Evolutionary conservation across 2,113 vertebrate species (phyloP).

Genomic region (Hystrix brachyura): DNA sequence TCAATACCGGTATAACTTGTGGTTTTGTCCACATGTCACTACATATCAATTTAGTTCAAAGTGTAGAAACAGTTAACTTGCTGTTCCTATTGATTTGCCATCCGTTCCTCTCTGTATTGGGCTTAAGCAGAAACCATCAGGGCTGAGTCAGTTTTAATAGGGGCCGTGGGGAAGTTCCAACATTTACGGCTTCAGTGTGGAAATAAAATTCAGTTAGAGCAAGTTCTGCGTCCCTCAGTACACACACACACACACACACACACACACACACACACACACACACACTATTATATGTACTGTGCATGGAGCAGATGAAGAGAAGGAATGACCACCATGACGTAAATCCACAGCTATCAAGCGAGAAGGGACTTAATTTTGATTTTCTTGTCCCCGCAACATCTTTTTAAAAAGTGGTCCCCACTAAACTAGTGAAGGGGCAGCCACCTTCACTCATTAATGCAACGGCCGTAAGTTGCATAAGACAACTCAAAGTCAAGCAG

Average conservation of each 20-base stretch:
- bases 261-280: background rate
- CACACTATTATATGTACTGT: background rate
- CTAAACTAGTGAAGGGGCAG: background rate
- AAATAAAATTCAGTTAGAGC: background rate
- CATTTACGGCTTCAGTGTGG: background rate
- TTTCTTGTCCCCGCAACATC: background rate
- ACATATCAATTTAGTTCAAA: background rate
- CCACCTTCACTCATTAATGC: background rate
- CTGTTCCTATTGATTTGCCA: background rate
- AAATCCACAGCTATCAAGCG: background rate
- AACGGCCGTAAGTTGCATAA: background rate
- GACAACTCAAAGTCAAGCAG: too few relatives aligned
- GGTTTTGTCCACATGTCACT: background rate
- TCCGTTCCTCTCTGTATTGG: background rate
- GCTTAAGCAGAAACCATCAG: background rate
- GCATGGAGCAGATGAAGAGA: background rate
- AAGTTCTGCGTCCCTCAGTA: background rate
- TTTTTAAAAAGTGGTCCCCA: background rate
- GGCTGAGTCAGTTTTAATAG: background rate
- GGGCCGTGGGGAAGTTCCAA: background rate
- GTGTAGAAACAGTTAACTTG: background rate
- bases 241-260: background rate
- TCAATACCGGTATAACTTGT: background rate
- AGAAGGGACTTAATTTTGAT: background rate
- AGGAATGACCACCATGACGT: fast-evolving